Base-by-base conservation (phyloP, 2,888 invertebrate genomes). In the Aphrophora alni region DNA sequence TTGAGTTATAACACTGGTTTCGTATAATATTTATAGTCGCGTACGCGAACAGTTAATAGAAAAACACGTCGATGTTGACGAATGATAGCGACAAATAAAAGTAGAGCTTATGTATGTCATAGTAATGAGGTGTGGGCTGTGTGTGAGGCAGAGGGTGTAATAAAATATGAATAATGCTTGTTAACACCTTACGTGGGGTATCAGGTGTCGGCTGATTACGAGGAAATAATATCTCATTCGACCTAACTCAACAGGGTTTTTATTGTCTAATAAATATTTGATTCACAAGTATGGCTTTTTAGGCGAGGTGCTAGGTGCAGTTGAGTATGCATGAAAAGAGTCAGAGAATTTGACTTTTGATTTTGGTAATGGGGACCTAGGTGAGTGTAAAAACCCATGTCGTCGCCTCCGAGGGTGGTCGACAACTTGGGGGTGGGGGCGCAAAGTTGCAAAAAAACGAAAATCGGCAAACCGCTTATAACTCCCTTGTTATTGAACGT, bases 211-310 rank as follows among this genome's bases (percentile, higher is more conserved):
- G 14, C 12, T 44, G 44, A 44, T 44, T 44, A 44, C 44, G 44
- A 44, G 44, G 44, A 59, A 59, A 59, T 59, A 59, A 59, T 59
- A 21, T 59, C 59, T 21, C 59, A 21, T 59, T n/a, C 59, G 59
- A 59, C 59, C 59, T 59, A 59, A 59, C 59, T 5, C 59, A 59
- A 59, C 59, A 59, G 21, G 2, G 21, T 21, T 59, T 59, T 59
- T 59, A 59, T 59, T 59, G 59, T 59, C 59, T 59, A 59, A 59
- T 59, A 59, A 59, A 59, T 59, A 59, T 59, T 59, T 59, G 59
- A n/a, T 59, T 21, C 59, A 21, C 59, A 4, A 21, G n/a, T 8
- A 5, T 21, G 14, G 21, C 59, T 21, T 59, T 59, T n/a, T n/a
- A n/a, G n/a, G n/a, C n/a, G n/a, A n/a, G n/a, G n/a, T n/a, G n/a